Conservation (phyloP, 2,888 invertebrate species). For the Hypsopygia costalis region DNA sequence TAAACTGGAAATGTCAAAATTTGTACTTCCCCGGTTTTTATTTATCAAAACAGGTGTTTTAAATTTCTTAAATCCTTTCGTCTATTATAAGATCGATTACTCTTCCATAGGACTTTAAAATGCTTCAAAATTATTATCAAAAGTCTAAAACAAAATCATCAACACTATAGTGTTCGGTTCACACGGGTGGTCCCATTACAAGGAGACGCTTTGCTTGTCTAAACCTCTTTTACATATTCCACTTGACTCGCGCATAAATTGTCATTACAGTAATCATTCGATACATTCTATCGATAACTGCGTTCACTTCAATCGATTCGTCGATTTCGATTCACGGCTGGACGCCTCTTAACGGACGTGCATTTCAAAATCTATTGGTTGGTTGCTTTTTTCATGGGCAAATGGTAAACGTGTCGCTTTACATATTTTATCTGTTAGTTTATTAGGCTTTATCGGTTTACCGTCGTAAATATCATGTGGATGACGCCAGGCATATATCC, state of each 20-base stretch:
- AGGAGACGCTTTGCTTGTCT: conserved; percentile 51
- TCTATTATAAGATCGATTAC: too few species aligned
- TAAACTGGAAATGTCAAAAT: too few species aligned
- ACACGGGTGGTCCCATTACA: conserved; percentile 67
- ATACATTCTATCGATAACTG: conserved; percentile 59
- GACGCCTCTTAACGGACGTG: conserved; percentile 43
- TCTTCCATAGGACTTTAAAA: too few species aligned
- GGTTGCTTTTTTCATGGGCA: conserved; percentile 26
- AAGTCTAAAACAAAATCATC: conserved; percentile 11
- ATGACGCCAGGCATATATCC: conserved; percentile 31
- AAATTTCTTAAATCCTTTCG: too few species aligned
- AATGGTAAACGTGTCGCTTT: conserved; percentile 39
- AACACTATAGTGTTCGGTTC: conserved; percentile 21
- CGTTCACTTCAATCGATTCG: conserved; percentile 53
- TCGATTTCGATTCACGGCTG: conserved; percentile 48
- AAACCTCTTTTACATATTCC: conserved; percentile 67
- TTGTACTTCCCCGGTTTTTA: too few species aligned
- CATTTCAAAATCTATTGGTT: conserved; percentile 33
- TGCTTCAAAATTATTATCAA: too few species aligned
- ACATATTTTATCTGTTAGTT: conserved; percentile 54
- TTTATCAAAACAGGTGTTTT: too few species aligned
- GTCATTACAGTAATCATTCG: conserved; percentile 72
- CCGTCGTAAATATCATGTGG: conserved; percentile 50
- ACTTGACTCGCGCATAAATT: conserved; percentile 66
- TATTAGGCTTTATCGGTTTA: conserved; percentile 58